A percentile compares a stretch with the other conserved stretches of the same genome.
phyloP scores from a whole-genome alignment of 2,888 invertebrate species.

The Plagodis pulveraria region DNA sequence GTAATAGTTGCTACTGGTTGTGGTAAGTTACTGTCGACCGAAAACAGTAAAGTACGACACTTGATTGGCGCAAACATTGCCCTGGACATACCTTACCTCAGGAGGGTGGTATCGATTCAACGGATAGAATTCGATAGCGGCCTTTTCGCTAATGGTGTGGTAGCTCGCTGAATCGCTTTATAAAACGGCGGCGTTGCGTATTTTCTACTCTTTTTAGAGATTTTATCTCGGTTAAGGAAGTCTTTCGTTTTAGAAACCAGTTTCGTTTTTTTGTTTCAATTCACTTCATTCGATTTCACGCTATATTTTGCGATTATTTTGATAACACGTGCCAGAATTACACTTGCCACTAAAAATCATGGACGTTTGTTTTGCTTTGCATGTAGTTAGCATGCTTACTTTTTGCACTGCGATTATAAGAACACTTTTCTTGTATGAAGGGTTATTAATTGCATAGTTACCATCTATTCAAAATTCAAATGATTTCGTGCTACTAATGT shows the following conservation, averaged over 20 bases:
- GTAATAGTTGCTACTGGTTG: no score
- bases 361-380: no score
- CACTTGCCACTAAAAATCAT: no score
- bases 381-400: no score
- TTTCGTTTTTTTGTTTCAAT: constrained; percentile 6
- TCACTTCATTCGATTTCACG: not conserved
- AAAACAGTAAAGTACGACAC: constrained; percentile 70
- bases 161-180: constrained; percentile 25
- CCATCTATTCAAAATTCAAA: no score
- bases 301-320: no score
- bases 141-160: constrained; percentile 22
- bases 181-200: constrained; percentile 16
- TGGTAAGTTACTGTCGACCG: constrained; percentile 72
- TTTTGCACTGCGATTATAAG: no score
- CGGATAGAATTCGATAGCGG: constrained; percentile 28
- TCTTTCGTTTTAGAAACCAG: constrained; percentile 3
- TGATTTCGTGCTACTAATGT: no score
- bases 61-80: constrained; percentile 71
- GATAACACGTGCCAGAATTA: no score
- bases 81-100: constrained; percentile 37
- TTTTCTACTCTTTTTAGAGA: constrained; percentile 10
- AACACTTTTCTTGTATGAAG: no score
- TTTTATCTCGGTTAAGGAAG: constrained; percentile 10
- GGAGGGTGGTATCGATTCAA: constrained; percentile 26
- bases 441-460: no score